Conservation (phyloP, 2,888 invertebrate species). For the Gandaritis pyraliata region DNA sequence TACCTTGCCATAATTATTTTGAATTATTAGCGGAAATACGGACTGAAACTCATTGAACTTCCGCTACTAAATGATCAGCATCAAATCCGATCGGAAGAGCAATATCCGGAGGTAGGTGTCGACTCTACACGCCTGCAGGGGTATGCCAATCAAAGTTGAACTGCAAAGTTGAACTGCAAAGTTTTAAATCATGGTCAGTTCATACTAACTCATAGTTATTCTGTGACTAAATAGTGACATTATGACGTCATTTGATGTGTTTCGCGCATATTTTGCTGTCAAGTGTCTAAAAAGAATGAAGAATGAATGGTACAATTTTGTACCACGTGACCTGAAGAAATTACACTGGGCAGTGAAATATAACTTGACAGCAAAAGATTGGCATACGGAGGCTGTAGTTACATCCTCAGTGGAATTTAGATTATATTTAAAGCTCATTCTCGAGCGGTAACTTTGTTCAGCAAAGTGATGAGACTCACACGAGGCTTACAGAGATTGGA, state of each 20-base stretch:
- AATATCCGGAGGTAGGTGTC: background rate
- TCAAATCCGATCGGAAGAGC: conserved; percentile 1
- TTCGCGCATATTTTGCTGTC: too few relatives aligned
- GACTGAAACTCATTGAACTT: background rate
- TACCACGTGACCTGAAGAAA: too few relatives aligned
- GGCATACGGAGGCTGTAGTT: background rate
- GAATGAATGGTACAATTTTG: too few relatives aligned
- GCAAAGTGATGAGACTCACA: conserved; percentile 23
- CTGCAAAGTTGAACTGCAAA: too few relatives aligned
- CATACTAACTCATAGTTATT: too few relatives aligned
- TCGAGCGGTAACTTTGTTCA: conserved; percentile 19
- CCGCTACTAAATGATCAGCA: background rate
- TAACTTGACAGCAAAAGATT: background rate
- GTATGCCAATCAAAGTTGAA: too few relatives aligned
- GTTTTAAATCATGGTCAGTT: too few relatives aligned
- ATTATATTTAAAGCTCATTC: conserved; percentile 23
- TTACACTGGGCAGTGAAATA: too few relatives aligned
- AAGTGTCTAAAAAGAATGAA: too few relatives aligned
- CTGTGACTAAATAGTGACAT: too few relatives aligned
- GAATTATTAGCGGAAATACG: background rate
- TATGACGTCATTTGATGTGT: too few relatives aligned
- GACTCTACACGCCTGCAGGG: background rate
- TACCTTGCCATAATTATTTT: background rate
- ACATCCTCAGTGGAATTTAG: conserved; percentile 13
- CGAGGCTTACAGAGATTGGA: conserved; percentile 7